These are phyloP conservation scores for Saxidomus purpurata DNA, from an alignment of 1,140 invertebrate species.

Conservation along the genomic window DNA sequence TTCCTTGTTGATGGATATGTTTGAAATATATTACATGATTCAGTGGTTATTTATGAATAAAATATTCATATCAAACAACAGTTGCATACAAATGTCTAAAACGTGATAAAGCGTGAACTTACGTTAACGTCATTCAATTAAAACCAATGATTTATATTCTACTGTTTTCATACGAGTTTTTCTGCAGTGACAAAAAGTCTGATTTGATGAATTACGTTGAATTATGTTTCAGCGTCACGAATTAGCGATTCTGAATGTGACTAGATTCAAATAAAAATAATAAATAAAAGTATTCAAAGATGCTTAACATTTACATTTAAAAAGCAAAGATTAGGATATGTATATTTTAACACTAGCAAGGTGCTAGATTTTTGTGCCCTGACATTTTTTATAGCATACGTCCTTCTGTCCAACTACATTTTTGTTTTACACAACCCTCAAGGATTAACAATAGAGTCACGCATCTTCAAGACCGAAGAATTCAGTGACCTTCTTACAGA, in stretches of 20 bases:
- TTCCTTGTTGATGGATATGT: slow-evolving; percentile 13
- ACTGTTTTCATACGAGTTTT: background rate
- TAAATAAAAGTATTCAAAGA: too few species aligned
- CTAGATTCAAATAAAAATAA: too few species aligned
- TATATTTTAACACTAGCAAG: too few species aligned
- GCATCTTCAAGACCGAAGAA: too few species aligned
- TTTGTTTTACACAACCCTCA: too few species aligned
- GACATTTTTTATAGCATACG: too few species aligned
- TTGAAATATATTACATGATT: slow-evolving; percentile 28
- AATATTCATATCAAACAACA: slow-evolving; percentile 20
- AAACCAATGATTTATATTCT: background rate
- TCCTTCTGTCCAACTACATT: too few species aligned
- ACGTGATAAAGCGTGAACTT: background rate
- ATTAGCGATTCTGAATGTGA: background rate
- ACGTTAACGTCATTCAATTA: background rate
- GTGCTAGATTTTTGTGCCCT: too few species aligned
- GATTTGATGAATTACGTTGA: background rate
- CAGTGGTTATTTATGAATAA: slow-evolving; percentile 8
- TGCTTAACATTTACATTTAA: too few species aligned
- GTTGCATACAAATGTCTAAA: background rate
- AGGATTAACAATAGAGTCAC: too few species aligned
- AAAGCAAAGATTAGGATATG: too few species aligned
- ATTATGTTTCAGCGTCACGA: background rate
- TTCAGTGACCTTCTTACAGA: too few species aligned
- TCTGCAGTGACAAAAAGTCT: background rate